Percentiles rank a stretch among this genome's conserved stretches.
phyloP scores from a whole-genome alignment of 1,140 invertebrate genomes.

The Monochamus saltuarius region DNA sequence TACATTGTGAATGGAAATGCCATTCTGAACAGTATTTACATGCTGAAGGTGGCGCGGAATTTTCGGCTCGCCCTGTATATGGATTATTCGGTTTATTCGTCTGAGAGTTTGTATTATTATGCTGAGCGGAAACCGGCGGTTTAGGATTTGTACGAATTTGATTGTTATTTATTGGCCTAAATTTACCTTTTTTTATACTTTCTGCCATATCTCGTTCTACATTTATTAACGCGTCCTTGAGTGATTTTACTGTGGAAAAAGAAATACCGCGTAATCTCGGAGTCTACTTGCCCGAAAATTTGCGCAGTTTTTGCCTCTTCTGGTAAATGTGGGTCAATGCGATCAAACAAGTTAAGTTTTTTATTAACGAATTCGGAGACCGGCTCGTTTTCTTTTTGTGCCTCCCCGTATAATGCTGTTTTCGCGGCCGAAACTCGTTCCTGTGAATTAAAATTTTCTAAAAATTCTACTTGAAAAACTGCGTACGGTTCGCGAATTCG shows the following conservation, averaged over 20 bases:
- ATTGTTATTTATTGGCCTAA: neutral
- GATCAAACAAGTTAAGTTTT: neutral
- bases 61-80: neutral
- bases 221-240: too few species aligned
- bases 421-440: neutral
- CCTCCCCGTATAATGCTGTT: neutral
- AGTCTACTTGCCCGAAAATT: neutral
- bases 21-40: neutral
- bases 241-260: too few species aligned
- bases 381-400: neutral
- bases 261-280: too few species aligned
- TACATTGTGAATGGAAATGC: neutral
- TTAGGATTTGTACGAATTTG: neutral
- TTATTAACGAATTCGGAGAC: neutral
- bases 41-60: neutral
- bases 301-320: neutral
- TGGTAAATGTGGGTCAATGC: neutral
- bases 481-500: neutral
- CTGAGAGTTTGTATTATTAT: neutral
- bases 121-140: neutral
- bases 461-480: neutral
- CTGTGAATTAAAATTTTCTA: neutral
- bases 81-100: too few species aligned
- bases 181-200: neutral
- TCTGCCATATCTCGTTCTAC: neutral